Conservation (phyloP, 2,797 vertebrate species). For the Betta splendens region DNA sequence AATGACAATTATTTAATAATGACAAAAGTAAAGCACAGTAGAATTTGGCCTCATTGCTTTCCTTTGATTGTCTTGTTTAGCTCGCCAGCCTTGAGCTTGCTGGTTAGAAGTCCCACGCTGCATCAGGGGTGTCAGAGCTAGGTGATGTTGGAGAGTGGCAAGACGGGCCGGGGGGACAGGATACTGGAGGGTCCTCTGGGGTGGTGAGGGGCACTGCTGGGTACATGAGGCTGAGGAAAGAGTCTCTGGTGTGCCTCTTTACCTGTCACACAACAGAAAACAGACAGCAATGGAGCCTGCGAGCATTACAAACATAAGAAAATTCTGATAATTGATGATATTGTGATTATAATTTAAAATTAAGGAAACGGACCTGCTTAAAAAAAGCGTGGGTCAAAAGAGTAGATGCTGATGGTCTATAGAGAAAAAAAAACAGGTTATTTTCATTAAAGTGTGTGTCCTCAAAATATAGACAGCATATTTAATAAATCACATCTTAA, state of each 20-base stretch:
- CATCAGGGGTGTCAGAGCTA: slow-evolving; percentile 53
- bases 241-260: slow-evolving; percentile 88
- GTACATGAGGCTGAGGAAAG: slow-evolving; percentile 90
- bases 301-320: too few species aligned
- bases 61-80: slow-evolving; percentile 72
- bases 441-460: background rate
- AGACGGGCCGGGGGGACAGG: slow-evolving; percentile 63
- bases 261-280: slow-evolving; percentile 71
- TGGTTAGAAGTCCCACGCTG: slow-evolving; percentile 80
- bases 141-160: slow-evolving; percentile 57
- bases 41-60: slow-evolving; percentile 68
- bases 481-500: background rate
- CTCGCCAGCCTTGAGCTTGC: slow-evolving; percentile 28
- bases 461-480: too few species aligned
- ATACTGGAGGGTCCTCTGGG: slow-evolving; percentile 71
- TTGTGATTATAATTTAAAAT: too few species aligned
- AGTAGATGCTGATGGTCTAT: slow-evolving; percentile 90
- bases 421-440: slow-evolving; percentile 65
- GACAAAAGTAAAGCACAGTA: slow-evolving; percentile 72
- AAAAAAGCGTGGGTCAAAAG: slow-evolving; percentile 95
- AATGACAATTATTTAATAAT: slow-evolving; percentile 45
- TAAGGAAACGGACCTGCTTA: slow-evolving; percentile 85
- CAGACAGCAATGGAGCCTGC: too few species aligned
- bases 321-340: too few species aligned
- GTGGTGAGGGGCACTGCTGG: slow-evolving; percentile 84